Evolutionary conservation across 1,140 invertebrate species (phyloP), one percentile per base, ranked within the genome.

Genomic region (Heterodera carotae): DNA sequence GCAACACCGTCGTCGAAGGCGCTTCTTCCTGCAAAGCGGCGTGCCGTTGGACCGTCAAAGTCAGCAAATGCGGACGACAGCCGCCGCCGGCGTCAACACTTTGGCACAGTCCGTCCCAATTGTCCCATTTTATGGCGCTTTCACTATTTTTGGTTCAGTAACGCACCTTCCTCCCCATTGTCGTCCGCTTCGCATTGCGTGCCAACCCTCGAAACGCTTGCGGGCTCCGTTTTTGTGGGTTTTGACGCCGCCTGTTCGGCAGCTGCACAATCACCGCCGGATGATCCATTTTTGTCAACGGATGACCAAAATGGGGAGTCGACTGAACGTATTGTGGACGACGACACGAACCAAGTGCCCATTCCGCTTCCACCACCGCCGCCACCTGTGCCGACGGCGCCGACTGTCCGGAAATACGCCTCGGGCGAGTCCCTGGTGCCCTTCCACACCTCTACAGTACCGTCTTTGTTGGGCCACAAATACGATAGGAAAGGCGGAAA

Each of bases 41-140:
- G 69, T 71, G 18, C 69, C 69, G 18, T 71, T 71, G 39, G 69
- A 71, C 59, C 27, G 33, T 22, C 69, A 71, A 22, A 71, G 69
- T 33, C 69, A 43, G 34, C 18, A 18, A 25, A 56, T 71, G 34
- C n/a, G n/a, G n/a, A n/a, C n/a, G n/a, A n/a, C n/a, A n/a, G n/a
- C n/a, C n/a, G 69, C 69, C 8, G 31, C 48, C n/a, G 69, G 69
- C 48, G 29, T 71, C 29, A 31, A 43, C 18, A 33, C 48, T 2
- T 22, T 34, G 29, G 68, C 48, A 71, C 31, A 48, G 48, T 71
- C 69, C 22, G 22, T 18, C 5, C 10, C 25, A 7, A 29, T 69
- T 39, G 10, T 59, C 1, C 5, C n/a, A 29, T 56, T 71, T 39
- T 7, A 29, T 1, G 68, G 10, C 10, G 68, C 6, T 6, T 68